Evolutionary conservation across 1,140 invertebrate species (phyloP).

Genomic region (Danaus melanippus): DNA sequence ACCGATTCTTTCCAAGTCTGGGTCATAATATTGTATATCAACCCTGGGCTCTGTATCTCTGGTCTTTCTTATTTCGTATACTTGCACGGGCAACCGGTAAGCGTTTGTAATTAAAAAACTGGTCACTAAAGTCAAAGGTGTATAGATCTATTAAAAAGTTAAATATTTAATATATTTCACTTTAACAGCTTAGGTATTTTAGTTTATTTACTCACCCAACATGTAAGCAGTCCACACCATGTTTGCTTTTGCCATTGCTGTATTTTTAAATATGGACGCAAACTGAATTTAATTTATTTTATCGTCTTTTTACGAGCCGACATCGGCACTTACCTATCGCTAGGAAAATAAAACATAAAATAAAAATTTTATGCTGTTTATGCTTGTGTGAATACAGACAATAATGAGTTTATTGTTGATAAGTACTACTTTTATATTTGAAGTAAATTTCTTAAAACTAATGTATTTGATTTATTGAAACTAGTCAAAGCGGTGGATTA

Average conservation of each 20-base stretch:
- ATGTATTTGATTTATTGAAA: too few relatives aligned
- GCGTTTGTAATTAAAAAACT: conserved; percentile 8
- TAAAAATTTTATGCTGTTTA: conserved; percentile 29
- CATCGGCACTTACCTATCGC: conserved; percentile 27
- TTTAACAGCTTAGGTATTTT: background rate
- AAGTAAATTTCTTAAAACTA: too few relatives aligned
- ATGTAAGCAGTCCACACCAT: conserved; percentile 13
- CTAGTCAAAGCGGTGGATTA: too few relatives aligned
- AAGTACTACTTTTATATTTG: too few relatives aligned
- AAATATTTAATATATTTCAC: background rate
- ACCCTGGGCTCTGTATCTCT: conserved; percentile 2
- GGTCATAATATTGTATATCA: conserved; percentile 13
- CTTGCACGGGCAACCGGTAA: conserved; percentile 14
- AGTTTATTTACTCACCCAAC: conserved; percentile 10
- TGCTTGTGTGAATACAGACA: background rate
- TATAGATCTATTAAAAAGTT: background rate
- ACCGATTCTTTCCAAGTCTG: conserved; percentile 6
- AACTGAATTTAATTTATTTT: conserved; percentile 40
- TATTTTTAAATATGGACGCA: conserved; percentile 20
- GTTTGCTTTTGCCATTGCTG: conserved; percentile 8
- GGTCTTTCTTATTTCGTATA: conserved; percentile 28
- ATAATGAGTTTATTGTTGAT: too few relatives aligned
- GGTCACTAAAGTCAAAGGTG: conserved; percentile 4
- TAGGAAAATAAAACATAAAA: conserved; percentile 42
- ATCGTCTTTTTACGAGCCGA: conserved; percentile 35